Percentiles rank a stretch among this genome's conserved stretches.
These are phyloP conservation scores for Tokudaia tokunoshimensis DNA, from an alignment of 2,797 vertebrate genomes.

Conservation along the genomic window DNA sequence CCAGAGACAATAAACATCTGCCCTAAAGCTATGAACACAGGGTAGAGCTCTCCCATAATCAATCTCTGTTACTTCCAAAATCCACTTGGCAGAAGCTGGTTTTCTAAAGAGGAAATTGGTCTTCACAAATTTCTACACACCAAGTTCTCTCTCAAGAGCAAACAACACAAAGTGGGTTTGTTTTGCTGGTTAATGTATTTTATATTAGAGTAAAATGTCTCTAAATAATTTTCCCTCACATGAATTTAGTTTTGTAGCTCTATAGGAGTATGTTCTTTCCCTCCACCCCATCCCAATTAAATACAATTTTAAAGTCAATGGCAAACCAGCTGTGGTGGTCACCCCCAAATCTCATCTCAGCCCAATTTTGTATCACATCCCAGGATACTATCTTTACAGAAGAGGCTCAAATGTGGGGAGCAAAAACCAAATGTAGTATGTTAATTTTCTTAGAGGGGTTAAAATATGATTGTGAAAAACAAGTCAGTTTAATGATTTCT, in stretches of 20 bases:
- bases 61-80: conserved; percentile 10
- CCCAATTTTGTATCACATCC: background rate
- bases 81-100: background rate
- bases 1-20: background rate
- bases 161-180: background rate
- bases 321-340: rapidly evolving
- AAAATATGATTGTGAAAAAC: background rate
- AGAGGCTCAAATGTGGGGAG: background rate
- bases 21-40: background rate
- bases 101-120: background rate
- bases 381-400: background rate
- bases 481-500: background rate
- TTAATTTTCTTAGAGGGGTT: background rate
- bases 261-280: background rate
- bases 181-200: background rate
- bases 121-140: background rate
- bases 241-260: background rate
- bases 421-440: background rate
- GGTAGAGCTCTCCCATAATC: background rate
- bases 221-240: background rate
- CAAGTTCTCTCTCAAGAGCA: background rate
- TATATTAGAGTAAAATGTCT: background rate
- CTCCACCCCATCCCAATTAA: background rate
- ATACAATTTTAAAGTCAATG: background rate
- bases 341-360: background rate